Evolutionary conservation across 2,888 invertebrate genomes (phyloP).

Genomic region (Ormyrus labotus): DNA sequence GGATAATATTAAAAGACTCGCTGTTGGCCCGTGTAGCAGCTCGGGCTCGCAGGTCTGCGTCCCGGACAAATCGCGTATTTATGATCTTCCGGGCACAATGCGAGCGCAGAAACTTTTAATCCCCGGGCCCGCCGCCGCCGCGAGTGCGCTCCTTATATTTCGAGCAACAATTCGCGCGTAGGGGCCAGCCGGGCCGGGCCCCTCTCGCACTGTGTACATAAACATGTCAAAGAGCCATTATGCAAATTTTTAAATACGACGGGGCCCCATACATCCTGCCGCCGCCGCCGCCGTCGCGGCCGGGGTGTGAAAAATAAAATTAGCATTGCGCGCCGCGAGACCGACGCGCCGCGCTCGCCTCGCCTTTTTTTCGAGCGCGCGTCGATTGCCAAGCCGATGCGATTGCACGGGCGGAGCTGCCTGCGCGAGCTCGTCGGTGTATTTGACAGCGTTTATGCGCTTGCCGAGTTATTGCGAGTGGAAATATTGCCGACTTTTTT

Average conservation of each 20-base stretch:
- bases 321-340: slow-evolving; percentile 63
- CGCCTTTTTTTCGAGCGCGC: background rate
- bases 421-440: background rate
- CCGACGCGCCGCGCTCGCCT: background rate
- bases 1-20: slow-evolving; percentile 55
- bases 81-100: slow-evolving; percentile 70
- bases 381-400: background rate
- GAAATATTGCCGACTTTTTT: background rate
- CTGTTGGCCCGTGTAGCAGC: slow-evolving; percentile 62
- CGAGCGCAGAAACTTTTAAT: slow-evolving; percentile 67
- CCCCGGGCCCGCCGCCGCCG: slow-evolving; percentile 60
- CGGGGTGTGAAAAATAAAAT: slow-evolving; percentile 73
- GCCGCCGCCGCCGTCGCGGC: slow-evolving; percentile 26
- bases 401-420: background rate
- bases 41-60: slow-evolving; percentile 53
- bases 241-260: slow-evolving; percentile 75
- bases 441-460: background rate
- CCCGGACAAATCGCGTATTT: slow-evolving; percentile 74
- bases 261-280: slow-evolving; percentile 38
- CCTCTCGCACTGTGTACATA: slow-evolving; percentile 68
- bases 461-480: background rate
- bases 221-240: slow-evolving; percentile 74
- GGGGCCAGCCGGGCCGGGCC: background rate
- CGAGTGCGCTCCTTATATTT: slow-evolving; percentile 63
- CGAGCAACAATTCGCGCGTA: slow-evolving; percentile 62